Percentiles rank a stretch among this genome's conserved stretches.
Conservation (phyloP, 2,113 vertebrate genomes). For the Passerina amoena region DNA sequence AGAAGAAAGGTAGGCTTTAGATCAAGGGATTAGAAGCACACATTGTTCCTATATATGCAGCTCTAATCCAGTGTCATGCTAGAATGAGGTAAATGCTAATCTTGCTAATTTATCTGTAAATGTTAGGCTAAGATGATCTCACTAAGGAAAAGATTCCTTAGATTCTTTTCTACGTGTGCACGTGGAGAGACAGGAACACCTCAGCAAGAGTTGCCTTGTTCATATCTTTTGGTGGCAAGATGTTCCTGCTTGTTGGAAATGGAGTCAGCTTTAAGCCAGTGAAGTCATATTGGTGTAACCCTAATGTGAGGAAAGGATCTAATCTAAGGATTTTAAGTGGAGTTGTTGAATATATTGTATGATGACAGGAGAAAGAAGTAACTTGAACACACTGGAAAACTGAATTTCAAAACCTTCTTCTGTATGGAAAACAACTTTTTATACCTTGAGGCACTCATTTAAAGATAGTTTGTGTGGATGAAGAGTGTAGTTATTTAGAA, state of each 20-base stretch:
- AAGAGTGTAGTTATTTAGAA: neutral
- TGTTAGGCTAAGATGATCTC: neutral
- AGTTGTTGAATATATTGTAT: neutral
- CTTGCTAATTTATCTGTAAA: slow-evolving; percentile 10
- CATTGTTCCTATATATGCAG: neutral
- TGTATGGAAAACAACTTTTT: neutral
- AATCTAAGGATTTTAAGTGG: neutral
- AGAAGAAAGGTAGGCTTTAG: neutral
- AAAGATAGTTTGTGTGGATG: neutral
- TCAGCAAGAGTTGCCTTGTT: neutral
- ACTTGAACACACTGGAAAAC: neutral
- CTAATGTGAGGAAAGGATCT: neutral
- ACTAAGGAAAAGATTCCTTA: neutral
- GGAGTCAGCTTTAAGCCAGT: neutral
- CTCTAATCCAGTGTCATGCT: slow-evolving; percentile 1
- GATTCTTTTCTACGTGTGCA: neutral
- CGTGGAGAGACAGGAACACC: neutral
- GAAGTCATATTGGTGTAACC: neutral
- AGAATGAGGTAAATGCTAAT: neutral
- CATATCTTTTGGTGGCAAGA: neutral
- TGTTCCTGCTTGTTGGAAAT: neutral
- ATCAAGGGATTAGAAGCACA: slow-evolving; percentile 14
- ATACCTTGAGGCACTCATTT: neutral
- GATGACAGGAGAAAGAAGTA: neutral
- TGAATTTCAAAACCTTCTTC: neutral